Percentiles rank a stretch among this genome's conserved stretches.
Conservation (phyloP, 2,888 invertebrate genomes). For the Hypselothyrea guttata region DNA sequence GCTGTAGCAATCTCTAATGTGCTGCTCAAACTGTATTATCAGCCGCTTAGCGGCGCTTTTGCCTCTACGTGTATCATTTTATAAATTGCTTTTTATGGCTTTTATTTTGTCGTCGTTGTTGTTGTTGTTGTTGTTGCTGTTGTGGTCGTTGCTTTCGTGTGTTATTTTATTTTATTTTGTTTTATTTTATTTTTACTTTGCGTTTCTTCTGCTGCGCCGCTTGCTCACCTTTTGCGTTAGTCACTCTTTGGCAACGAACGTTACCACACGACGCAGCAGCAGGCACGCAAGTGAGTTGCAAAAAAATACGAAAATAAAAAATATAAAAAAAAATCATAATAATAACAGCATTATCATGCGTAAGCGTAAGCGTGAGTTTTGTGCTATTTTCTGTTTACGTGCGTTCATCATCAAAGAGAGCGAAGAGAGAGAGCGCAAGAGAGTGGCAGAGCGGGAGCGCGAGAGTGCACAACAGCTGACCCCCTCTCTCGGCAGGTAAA, state of each 20-base stretch:
- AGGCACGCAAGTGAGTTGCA: conserved; percentile 11
- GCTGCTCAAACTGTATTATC: conserved; percentile 60
- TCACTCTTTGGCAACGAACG: conserved; percentile 72
- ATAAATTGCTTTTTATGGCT: conserved; percentile 6
- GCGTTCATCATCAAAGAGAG: conserved; percentile 30
- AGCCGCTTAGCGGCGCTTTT: conserved; percentile 36
- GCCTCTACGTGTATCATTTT: conserved; percentile 31
- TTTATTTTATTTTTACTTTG: conserved; percentile 21
- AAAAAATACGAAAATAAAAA: too few relatives aligned
- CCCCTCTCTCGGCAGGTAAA: conserved; percentile 36
- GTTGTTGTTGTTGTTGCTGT: not conserved
- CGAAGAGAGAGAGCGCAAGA: conserved; percentile 21
- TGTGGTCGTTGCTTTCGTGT: not conserved
- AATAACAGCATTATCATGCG: conserved; percentile 28
- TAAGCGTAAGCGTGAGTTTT: conserved; percentile 24
- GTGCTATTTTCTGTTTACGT: conserved; percentile 30
- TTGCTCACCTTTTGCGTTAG: conserved; percentile 62
- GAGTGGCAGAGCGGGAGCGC: conserved; percentile 10
- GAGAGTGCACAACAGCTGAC: conserved; percentile 9
- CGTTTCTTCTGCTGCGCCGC: conserved; percentile 45
- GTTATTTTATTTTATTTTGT: conserved; percentile 26
- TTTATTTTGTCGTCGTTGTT: not conserved
- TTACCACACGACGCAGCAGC: conserved; percentile 60
- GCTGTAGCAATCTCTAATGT: too few relatives aligned
- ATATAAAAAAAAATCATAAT: conserved; percentile 22